phyloP scores from a whole-genome alignment of 2,797 vertebrate genomes.

The Neosilurus hyrtlii region DNA sequence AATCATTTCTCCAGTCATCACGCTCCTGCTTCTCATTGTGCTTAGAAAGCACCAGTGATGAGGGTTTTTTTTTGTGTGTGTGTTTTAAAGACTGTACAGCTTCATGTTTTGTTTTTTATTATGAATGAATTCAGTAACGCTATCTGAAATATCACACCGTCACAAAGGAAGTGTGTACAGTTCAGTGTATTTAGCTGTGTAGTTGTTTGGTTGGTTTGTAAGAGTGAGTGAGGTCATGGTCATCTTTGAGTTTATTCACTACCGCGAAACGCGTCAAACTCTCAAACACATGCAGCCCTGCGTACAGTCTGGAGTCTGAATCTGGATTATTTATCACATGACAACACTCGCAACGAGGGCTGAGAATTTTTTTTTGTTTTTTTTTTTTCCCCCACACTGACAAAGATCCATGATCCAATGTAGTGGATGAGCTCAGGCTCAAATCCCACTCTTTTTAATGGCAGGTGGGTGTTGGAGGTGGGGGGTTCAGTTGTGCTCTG shows the following conservation, averaged over 20 bases:
- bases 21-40: not conserved
- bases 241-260: not conserved
- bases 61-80: not conserved
- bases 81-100: not conserved
- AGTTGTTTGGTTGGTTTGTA: not conserved
- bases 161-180: not conserved
- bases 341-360: not conserved
- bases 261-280: not conserved
- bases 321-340: conserved; percentile 1
- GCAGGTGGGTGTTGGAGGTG: not conserved
- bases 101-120: not conserved
- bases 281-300: not conserved
- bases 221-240: not conserved
- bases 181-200: not conserved
- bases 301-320: not conserved
- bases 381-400: not conserved
- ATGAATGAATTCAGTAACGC: not conserved
- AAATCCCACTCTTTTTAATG: not conserved
- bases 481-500: not conserved
- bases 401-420: not conserved
- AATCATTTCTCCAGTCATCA: not conserved
- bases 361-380: not conserved
- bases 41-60: not conserved
- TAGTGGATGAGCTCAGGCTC: not conserved
- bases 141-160: not conserved